Evolutionary conservation across 1,140 invertebrate genomes (phyloP).

Genomic region (Ooceraea biroi): DNA sequence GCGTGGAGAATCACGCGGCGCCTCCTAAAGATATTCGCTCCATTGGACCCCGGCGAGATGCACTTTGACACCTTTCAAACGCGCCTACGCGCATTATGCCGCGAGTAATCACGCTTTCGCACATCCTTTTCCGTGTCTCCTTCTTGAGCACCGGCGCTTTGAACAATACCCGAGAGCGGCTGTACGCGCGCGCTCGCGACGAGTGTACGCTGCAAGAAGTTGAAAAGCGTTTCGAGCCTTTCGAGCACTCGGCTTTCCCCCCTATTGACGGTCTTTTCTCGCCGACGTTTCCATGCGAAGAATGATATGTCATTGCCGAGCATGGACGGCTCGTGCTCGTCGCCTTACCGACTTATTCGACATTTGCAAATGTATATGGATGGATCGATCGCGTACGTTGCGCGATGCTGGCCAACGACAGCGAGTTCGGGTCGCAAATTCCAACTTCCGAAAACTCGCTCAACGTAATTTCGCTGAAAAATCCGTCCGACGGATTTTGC

Average conservation of each 20-base stretch:
- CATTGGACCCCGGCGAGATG: slow-evolving; percentile 37
- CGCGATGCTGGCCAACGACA: no score
- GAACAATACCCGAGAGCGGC: slow-evolving; percentile 48
- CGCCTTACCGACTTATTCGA: slow-evolving; percentile 24
- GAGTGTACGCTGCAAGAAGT: slow-evolving; percentile 26
- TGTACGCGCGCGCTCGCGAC: slow-evolving; percentile 5
- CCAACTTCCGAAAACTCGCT: slow-evolving; percentile 14
- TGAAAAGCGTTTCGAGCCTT: slow-evolving; percentile 58
- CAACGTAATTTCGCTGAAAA: slow-evolving; percentile 30
- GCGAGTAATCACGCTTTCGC: slow-evolving; percentile 58
- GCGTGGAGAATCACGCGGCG: not conserved
- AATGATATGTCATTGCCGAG: slow-evolving; percentile 52
- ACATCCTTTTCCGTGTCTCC: slow-evolving; percentile 36
- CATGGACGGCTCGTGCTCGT: slow-evolving; percentile 27
- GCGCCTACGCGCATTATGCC: slow-evolving; percentile 49
- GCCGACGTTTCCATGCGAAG: slow-evolving; percentile 17
- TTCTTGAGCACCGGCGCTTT: slow-evolving; percentile 46
- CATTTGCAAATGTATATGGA: slow-evolving; percentile 18
- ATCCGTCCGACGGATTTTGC: not conserved
- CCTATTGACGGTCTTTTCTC: no score
- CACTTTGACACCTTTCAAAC: slow-evolving; percentile 58
- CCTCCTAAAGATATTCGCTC: slow-evolving; percentile 11
- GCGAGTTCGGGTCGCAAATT: no score
- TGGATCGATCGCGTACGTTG: slow-evolving; percentile 1
- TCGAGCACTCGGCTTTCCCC: slow-evolving; percentile 27